phyloP scores from a whole-genome alignment of 2,797 vertebrate genomes.

The Calcarius lapponicus region DNA sequence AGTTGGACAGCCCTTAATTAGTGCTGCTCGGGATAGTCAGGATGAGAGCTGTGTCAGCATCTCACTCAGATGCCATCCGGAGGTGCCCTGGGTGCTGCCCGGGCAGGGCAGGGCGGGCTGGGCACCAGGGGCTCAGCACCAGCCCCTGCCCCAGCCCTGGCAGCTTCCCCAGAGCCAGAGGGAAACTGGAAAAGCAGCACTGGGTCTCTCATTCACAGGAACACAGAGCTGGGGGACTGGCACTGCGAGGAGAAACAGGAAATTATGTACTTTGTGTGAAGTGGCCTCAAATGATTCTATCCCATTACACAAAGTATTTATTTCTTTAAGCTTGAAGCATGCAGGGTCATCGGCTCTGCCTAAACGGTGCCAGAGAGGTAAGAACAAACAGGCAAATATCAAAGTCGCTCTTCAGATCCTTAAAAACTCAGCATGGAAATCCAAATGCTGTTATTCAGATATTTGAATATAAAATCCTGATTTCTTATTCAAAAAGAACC shows the following conservation, averaged over 20 bases:
- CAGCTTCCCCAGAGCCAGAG: conserved; percentile 48
- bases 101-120: not conserved
- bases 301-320: conserved; percentile 22
- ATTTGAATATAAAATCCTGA: not conserved
- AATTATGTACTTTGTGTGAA: conserved; percentile 57
- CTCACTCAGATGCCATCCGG: conserved; percentile 52
- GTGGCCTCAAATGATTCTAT: conserved; percentile 43
- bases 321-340: not conserved
- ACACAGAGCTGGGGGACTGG: conserved; percentile 64
- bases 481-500: not conserved
- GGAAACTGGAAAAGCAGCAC: conserved; percentile 78
- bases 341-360: not conserved
- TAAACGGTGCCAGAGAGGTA: not conserved
- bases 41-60: conserved; percentile 84
- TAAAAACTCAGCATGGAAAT: not conserved
- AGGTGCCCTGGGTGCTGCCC: not conserved
- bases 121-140: not conserved
- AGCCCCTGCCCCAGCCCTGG: not conserved
- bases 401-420: not conserved
- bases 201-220: conserved; percentile 44
- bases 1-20: conserved; percentile 98
- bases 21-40: conserved; percentile 89
- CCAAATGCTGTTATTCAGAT: not conserved
- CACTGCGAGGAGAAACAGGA: conserved; percentile 24
- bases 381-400: not conserved